Conservation (phyloP, 64 coral and sea anemone species). For the Exaiptasia diaphana region DNA sequence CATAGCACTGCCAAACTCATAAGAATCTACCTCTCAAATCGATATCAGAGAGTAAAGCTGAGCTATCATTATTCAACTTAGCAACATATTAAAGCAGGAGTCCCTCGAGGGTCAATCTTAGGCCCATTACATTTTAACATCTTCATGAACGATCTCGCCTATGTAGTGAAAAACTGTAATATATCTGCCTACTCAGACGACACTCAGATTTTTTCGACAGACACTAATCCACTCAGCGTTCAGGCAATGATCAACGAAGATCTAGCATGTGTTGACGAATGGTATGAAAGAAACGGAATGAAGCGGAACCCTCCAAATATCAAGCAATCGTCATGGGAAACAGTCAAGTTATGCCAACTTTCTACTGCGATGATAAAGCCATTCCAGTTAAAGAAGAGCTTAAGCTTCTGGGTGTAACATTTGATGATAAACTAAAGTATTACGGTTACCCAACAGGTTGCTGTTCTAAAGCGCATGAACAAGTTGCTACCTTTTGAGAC, state of each 20-base stretch:
- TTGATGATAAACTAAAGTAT: background rate
- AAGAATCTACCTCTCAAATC: background rate
- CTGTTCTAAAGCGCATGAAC: background rate
- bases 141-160: slow-evolving; percentile 15
- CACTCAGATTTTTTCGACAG: slow-evolving; percentile 6
- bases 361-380: slow-evolving; percentile 15
- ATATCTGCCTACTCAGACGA: slow-evolving; percentile 27
- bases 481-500: background rate
- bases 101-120: background rate
- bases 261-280: background rate
- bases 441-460: background rate
- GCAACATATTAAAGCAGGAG: background rate
- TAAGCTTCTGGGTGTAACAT: background rate
- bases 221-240: background rate
- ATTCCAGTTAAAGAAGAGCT: background rate
- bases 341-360: background rate
- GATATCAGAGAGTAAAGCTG: slow-evolving; percentile 4
- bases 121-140: background rate
- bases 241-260: background rate
- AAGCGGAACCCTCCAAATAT: background rate
- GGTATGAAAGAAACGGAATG: slow-evolving; percentile 3
- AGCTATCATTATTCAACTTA: slow-evolving; percentile 2
- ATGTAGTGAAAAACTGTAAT: background rate
- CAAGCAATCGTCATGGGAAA: background rate
- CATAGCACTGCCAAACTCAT: background rate